Evolutionary conservation across 2,888 invertebrate species (phyloP), one percentile per base, ranked within the genome.

Genomic region (Cyaniris semiargus): DNA sequence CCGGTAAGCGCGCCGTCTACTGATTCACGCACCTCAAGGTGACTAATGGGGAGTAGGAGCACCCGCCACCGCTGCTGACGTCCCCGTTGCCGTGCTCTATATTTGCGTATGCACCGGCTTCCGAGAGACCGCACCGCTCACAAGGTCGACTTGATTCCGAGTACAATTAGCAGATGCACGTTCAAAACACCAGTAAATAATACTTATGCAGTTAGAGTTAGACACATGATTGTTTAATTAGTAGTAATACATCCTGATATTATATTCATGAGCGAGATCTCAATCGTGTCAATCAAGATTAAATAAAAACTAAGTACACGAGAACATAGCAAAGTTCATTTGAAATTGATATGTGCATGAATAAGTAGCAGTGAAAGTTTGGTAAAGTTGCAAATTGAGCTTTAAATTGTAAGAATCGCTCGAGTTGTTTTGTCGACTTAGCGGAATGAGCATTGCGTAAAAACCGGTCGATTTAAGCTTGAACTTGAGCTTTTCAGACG

Each of bases 11-110:
- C 84, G 87, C 86, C 88, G 90, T 87, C 89, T 88, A 89, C 90
- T 93, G 93, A 93, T 86, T 93, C 93, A 93, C 88, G 86, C 89
- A 90, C 92, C 91, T 92, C 93, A 92, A 92, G 92, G 93, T 91
- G 87, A 89, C 87, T 79, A 79, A 81, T 80, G 79, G 80, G 78
- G 82, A 83, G 72, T 48, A 74, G 82, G 82, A 83, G 83, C 81
- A 81, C 82, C 27, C 6, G 27, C 7, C 81, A 81, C 82, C 27
- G 15, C 53, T 1, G 44, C 38, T 44, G 44, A 83, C 79, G 60
- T 80, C 81, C 81, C 79, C 78, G 76, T 38, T 7, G 23, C 38
- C 38, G 58, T 56, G 70, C 38, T 71, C 38, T 74, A 53, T 48
- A 44, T 72, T 48, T 10, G 21, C 44, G 44, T 23, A 18, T 66